A percentile compares a stretch with the other conserved stretches of the same genome.
Evolutionary conservation across 2,888 invertebrate genomes (phyloP).

Genomic region (Polymixis flavicincta): DNA sequence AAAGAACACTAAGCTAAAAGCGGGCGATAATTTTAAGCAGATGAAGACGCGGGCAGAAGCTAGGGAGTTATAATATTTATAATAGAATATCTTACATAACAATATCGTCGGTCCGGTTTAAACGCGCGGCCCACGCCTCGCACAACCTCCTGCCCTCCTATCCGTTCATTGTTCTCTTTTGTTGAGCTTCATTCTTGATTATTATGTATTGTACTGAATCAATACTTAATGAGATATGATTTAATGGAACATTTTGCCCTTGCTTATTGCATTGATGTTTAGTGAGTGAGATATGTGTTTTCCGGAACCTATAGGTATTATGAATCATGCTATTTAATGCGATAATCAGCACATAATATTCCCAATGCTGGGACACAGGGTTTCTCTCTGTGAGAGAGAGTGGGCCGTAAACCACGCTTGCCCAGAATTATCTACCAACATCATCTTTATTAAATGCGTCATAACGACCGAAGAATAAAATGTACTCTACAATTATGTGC

Average conservation of each 20-base stretch:
- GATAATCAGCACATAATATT: too few species aligned
- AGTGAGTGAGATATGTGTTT: background rate
- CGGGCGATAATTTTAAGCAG: background rate
- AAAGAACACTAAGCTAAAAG: background rate
- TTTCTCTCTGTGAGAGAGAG: too few species aligned
- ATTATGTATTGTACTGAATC: constrained; percentile 56
- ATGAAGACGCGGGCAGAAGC: too few species aligned
- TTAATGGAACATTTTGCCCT: constrained; percentile 6
- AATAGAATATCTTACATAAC: constrained; percentile 74
- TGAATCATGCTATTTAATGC: too few species aligned
- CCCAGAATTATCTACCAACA: background rate
- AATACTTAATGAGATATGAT: constrained; percentile 44
- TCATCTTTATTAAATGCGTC: background rate
- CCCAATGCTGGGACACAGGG: too few species aligned
- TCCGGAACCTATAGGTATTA: too few species aligned
- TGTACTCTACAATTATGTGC: background rate
- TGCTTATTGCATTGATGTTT: constrained; percentile 1
- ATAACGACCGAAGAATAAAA: background rate
- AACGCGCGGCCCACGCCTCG: constrained; percentile 75
- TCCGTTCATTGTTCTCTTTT: constrained; percentile 67
- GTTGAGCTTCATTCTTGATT: constrained; percentile 54
- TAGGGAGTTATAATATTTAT: constrained; percentile 58
- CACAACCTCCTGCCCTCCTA: constrained; percentile 55
- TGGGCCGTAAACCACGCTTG: too few species aligned
- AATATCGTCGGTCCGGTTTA: constrained; percentile 73